phyloP scores from a whole-genome alignment of 2,888 invertebrate species.

The Germaria angustata region DNA sequence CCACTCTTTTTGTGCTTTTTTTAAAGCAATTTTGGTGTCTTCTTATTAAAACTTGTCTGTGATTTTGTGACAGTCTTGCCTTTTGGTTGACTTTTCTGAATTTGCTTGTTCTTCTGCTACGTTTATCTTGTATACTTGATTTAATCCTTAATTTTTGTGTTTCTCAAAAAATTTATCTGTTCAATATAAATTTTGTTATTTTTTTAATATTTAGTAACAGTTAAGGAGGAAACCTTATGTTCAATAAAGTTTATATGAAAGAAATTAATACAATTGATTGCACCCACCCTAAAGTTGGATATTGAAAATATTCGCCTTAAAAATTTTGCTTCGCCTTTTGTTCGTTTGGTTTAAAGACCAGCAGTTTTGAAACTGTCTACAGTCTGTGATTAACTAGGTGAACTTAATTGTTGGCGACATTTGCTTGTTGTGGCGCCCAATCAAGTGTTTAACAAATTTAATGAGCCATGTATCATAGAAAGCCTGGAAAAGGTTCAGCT shows the following conservation, averaged over 20 bases:
- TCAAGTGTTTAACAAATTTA: conserved; percentile 74
- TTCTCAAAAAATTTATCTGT: conserved; percentile 26
- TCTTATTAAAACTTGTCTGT: conserved; percentile 43
- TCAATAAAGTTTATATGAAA: conserved; percentile 28
- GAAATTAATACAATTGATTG: conserved; percentile 66
- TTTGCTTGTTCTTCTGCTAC: conserved; percentile 62
- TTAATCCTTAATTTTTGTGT: conserved; percentile 62
- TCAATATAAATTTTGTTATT: not conserved
- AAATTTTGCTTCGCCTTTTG: conserved; percentile 3
- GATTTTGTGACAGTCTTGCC: conserved; percentile 27
- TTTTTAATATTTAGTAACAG: not conserved
- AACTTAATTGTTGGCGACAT: conserved; percentile 72
- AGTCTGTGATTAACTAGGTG: conserved; percentile 68
- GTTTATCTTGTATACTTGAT: conserved; percentile 65
- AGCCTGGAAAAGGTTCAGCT: conserved; percentile 41
- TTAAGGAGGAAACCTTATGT: conserved; percentile 57
- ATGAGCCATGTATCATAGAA: conserved; percentile 67
- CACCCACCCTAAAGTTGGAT: conserved; percentile 62
- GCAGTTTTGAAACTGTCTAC: conserved; percentile 69
- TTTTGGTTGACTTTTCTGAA: conserved; percentile 33
- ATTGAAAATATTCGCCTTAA: conserved; percentile 6
- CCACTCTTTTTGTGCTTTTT: conserved; percentile 1
- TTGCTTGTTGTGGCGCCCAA: conserved; percentile 75
- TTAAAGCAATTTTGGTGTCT: not conserved
- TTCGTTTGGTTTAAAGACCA: conserved; percentile 64